Evolutionary conservation across 2,797 vertebrate genomes (phyloP), one percentile per base, ranked within the genome.

Genomic region (Myotis findleyi): DNA sequence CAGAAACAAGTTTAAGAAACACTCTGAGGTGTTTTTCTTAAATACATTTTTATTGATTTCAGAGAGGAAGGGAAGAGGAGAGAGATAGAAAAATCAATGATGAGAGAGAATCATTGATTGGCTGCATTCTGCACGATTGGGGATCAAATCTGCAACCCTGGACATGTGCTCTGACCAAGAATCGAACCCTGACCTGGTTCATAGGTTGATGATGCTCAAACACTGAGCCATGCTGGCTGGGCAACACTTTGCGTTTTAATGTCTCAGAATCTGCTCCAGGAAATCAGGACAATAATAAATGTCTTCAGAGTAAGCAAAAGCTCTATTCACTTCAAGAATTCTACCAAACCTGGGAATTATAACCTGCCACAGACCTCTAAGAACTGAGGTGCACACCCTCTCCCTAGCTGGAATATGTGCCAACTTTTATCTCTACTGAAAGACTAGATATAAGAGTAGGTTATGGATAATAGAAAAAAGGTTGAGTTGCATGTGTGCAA

Each of bases 1-100:
- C 7, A 89, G 92, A 93, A 87, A 33, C 17, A 83, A 81, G 7
- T 92, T 90, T 75, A 83, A 83, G 76, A 88, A 87, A 77, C 57
- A 57, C 44, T 55, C 75, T 76, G 36, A 76, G 71, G 21, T 23
- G 8, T 23, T 57, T 57, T 57, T 23, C 55, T 57, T 57, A 57
- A 57, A 57, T 23, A 23, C 4, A 57, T 57, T 23, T 57, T 57
- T 57, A 57, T 23, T 57, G 55, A 57, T 57, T 57, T 57, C 21
- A 23, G 55, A 57, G 55, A 57, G 55, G 21, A 57, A 57, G 9
- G 1, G 55, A 55, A 23, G 53, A 55, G 53, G 53, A 23, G 8
- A 55, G 53, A 55, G 20, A 44, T 44, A 23, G 9, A 57, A 57
- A 57, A 21, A 23, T 23, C 55, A 57, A 11, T 57, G 55, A 57